A percentile compares a stretch with the other conserved stretches of the same genome.
Conservation (phyloP, 2,888 invertebrate species). For the Darwinula stevensoni region DNA sequence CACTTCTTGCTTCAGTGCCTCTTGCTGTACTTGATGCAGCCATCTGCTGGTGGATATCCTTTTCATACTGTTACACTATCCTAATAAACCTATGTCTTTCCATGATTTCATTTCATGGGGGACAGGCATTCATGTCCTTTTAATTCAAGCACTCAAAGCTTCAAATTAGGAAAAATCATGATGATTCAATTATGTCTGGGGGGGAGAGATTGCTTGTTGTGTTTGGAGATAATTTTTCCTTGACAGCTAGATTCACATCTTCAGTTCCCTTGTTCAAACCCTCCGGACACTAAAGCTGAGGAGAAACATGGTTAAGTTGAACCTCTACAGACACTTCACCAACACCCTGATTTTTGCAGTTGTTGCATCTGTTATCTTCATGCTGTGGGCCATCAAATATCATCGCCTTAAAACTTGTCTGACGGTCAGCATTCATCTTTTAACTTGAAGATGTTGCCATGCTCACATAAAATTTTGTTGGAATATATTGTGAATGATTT, state of each 20-base stretch:
- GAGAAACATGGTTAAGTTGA: slow-evolving; percentile 62
- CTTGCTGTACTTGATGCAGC: slow-evolving; percentile 42
- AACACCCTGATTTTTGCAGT: slow-evolving; percentile 76
- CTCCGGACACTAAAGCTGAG: slow-evolving; percentile 58
- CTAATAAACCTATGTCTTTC: not conserved
- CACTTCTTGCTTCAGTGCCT: slow-evolving; percentile 50
- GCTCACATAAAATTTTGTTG: too few relatives aligned
- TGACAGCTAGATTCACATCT: too few relatives aligned
- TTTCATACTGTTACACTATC: slow-evolving; percentile 8
- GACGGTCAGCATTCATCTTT: too few relatives aligned
- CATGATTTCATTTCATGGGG: too few relatives aligned
- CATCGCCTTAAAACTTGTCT: slow-evolving; percentile 21
- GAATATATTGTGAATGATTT: too few relatives aligned
- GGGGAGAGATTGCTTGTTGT: too few relatives aligned
- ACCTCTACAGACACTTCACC: slow-evolving; percentile 71
- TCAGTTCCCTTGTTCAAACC: slow-evolving; percentile 56
- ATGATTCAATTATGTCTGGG: too few relatives aligned
- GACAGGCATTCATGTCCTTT: too few relatives aligned
- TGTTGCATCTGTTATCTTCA: slow-evolving; percentile 62
- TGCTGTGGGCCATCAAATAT: slow-evolving; percentile 66
- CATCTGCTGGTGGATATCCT: slow-evolving; percentile 71
- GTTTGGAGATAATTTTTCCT: too few relatives aligned
- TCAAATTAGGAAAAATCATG: too few relatives aligned
- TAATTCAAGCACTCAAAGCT: too few relatives aligned
- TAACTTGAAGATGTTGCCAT: too few relatives aligned